Conservation (phyloP, 2,113 vertebrate species). For the Epinephelus fuscoguttatus region DNA sequence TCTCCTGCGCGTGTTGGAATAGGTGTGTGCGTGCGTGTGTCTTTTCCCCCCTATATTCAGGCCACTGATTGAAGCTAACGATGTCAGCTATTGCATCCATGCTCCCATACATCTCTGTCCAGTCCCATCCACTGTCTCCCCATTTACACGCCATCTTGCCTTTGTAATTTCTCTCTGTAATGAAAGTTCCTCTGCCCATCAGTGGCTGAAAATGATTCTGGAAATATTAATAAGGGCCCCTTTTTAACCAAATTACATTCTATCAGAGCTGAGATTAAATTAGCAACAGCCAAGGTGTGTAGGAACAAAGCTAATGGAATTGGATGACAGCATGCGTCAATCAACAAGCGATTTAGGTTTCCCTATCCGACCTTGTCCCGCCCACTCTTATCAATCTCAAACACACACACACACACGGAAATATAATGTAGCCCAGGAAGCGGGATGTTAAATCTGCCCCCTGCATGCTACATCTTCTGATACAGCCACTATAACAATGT, state of each 20-base stretch:
- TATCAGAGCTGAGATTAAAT: slow-evolving; percentile 82
- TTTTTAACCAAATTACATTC: slow-evolving; percentile 84
- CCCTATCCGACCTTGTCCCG: slow-evolving; percentile 58
- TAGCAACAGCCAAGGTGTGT: slow-evolving; percentile 80
- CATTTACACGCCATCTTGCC: slow-evolving; percentile 59
- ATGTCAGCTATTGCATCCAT: slow-evolving; percentile 66
- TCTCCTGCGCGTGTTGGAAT: too few species aligned
- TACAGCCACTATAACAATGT: slow-evolving; percentile 3
- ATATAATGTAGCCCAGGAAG: slow-evolving; percentile 18
- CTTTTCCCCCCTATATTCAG: slow-evolving; percentile 5
- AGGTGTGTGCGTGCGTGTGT: slow-evolving; percentile 1
- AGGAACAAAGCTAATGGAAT: slow-evolving; percentile 78
- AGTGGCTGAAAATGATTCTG: slow-evolving; percentile 80
- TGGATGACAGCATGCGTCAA: slow-evolving; percentile 81
- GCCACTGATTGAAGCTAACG: slow-evolving; percentile 52
- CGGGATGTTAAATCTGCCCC: slow-evolving; percentile 28
- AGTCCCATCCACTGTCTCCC: slow-evolving; percentile 47
- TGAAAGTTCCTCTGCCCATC: slow-evolving; percentile 80
- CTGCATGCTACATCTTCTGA: slow-evolving; percentile 1
- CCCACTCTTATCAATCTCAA: slow-evolving; percentile 61
- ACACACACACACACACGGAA: slow-evolving; percentile 23
- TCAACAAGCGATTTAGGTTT: slow-evolving; percentile 70
- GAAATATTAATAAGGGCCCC: slow-evolving; percentile 83
- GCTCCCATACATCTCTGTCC: slow-evolving; percentile 74
- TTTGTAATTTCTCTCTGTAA: slow-evolving; percentile 80